Conservation (phyloP, 1,140 invertebrate genomes). For the Scaptomyza graminum region DNA sequence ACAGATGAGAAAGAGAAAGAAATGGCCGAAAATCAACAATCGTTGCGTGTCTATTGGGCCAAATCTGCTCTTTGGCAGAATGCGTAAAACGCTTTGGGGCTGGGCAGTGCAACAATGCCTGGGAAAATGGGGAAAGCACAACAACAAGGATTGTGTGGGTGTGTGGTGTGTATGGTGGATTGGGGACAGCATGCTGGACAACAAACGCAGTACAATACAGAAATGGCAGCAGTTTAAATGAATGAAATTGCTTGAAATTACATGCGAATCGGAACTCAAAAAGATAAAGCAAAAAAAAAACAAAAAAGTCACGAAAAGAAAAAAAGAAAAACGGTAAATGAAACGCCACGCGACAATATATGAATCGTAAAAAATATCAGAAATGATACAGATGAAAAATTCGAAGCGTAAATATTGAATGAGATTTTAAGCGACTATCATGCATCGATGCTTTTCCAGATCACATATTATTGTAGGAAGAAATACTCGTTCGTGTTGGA, state of each 20-base stretch:
- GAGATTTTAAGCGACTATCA: conserved; percentile 76
- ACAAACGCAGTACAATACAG: conserved; percentile 57
- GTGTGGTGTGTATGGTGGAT: neutral
- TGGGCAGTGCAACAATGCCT: conserved; percentile 10
- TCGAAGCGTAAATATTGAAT: conserved; percentile 73
- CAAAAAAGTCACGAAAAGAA: neutral
- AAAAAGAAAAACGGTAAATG: conserved; percentile 34
- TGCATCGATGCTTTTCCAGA: conserved; percentile 52
- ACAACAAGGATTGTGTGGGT: neutral
- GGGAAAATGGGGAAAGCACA: conserved; percentile 7
- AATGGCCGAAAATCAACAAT: conserved; percentile 63
- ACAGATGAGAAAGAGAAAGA: conserved; percentile 29
- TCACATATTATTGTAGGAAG: neutral
- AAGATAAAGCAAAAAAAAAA: conserved; percentile 46
- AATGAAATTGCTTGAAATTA: conserved; percentile 74
- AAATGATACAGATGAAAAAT: conserved; percentile 68
- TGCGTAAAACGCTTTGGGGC: conserved; percentile 66
- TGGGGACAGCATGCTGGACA: conserved; percentile 28
- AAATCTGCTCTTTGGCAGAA: conserved; percentile 59
- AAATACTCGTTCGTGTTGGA: too few species aligned
- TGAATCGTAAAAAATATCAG: conserved; percentile 23
- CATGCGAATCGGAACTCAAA: conserved; percentile 67
- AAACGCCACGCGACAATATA: conserved; percentile 15
- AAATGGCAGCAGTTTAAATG: conserved; percentile 72
- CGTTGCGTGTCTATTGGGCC: conserved; percentile 49